Evolutionary conservation across 2,113 vertebrate species (phyloP).

Genomic region (Cervus canadensis): DNA sequence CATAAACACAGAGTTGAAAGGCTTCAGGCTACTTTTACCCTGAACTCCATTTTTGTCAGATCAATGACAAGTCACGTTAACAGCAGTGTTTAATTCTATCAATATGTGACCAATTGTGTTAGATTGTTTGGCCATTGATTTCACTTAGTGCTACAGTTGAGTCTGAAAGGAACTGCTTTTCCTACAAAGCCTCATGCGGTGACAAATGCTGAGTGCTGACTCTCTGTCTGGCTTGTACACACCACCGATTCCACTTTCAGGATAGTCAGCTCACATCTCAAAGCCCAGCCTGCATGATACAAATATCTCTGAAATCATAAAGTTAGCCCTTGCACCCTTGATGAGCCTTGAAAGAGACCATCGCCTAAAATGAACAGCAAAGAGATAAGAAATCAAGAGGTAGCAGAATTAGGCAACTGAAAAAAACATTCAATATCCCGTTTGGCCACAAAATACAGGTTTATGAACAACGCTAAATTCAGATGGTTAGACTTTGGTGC

Average conservation of each 20-base stretch:
- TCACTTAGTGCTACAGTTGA: conserved; percentile 86
- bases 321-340: background rate
- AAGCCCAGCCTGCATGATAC: conserved; percentile 17
- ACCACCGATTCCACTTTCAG: background rate
- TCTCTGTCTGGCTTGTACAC: background rate
- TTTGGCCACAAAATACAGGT: background rate
- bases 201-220: conserved; percentile 72
- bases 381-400: background rate
- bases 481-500: background rate
- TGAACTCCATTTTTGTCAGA: conserved; percentile 80
- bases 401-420: background rate
- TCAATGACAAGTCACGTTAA: conserved; percentile 91
- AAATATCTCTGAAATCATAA: conserved; percentile 27
- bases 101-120: conserved; percentile 93
- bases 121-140: conserved; percentile 94
- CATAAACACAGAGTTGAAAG: conserved; percentile 71
- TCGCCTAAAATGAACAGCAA: background rate
- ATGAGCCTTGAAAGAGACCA: conserved; percentile 38
- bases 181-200: conserved; percentile 75
- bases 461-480: background rate
- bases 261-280: conserved; percentile 40
- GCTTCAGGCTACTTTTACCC: conserved; percentile 80
- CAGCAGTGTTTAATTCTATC: conserved; percentile 94
- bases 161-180: conserved; percentile 82
- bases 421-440: background rate